Evolutionary conservation across 1,140 invertebrate genomes (phyloP).

Genomic region (Cylas formicarius): DNA sequence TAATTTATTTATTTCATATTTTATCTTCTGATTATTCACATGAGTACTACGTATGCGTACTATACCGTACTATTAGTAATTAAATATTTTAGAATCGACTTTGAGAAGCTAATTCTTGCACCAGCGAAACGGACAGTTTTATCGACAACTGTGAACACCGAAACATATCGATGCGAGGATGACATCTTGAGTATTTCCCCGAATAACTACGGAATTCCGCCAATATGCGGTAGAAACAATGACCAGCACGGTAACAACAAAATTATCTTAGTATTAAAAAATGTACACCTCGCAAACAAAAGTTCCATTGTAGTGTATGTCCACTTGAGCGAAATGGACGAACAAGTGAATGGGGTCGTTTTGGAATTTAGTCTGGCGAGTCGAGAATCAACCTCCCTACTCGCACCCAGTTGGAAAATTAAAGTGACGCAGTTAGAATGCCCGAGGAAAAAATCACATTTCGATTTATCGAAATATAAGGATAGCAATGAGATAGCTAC

Average conservation of each 20-base stretch:
- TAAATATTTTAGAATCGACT: conserved; percentile 30
- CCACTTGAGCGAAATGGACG: conserved; percentile 24
- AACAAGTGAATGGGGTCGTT: conserved; percentile 18
- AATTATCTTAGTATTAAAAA: conserved; percentile 1
- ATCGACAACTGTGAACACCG: background rate
- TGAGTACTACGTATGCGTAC: background rate
- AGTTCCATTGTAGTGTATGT: conserved; percentile 31
- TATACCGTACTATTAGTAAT: no score
- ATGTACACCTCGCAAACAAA: background rate
- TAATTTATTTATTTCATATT: background rate
- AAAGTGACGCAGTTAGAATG: conserved; percentile 57
- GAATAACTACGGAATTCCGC: conserved; percentile 24
- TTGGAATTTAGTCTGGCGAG: conserved; percentile 24
- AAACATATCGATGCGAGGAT: conserved; percentile 16
- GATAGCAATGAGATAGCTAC: conserved; percentile 15
- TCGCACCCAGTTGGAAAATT: conserved; percentile 48
- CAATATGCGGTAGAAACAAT: conserved; percentile 31
- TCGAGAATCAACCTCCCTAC: conserved; percentile 31
- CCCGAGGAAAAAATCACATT: conserved; percentile 25
- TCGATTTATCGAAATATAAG: conserved; percentile 16
- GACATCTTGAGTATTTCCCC: conserved; percentile 22
- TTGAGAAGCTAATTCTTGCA: conserved; percentile 24
- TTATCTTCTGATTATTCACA: background rate
- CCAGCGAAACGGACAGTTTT: conserved; percentile 1
- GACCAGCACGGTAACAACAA: conserved; percentile 31